Conservation (phyloP, 2,888 invertebrate species). For the Meloe dianella region DNA sequence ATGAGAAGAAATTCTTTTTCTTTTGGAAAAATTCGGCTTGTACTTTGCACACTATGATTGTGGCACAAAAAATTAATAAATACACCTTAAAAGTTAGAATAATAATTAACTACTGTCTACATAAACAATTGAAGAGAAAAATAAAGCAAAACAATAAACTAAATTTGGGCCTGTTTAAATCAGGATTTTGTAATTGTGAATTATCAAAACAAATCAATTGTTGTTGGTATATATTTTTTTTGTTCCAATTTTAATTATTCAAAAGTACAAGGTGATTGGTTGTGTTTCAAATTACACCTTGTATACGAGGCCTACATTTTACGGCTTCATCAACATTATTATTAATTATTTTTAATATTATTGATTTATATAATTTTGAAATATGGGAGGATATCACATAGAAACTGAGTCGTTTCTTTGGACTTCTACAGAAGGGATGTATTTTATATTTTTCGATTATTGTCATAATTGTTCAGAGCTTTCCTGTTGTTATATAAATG, state of each 20-base stretch:
- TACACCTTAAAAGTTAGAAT: neutral
- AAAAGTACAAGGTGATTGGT: neutral
- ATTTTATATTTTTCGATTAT: neutral
- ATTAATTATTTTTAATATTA: neutral
- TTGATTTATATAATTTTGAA: neutral
- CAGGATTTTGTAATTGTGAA: neutral
- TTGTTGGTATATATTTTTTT: neutral
- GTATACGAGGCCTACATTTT: neutral
- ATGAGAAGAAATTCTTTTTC: conserved; percentile 25
- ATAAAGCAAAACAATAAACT: neutral
- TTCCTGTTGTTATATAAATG: conserved; percentile 1
- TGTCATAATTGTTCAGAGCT: conserved; percentile 2
- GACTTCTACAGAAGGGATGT: neutral
- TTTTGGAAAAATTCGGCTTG: conserved; percentile 20
- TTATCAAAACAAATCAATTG: neutral
- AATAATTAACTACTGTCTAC: neutral
- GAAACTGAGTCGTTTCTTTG: neutral
- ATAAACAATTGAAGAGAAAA: neutral
- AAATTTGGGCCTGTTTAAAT: neutral
- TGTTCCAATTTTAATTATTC: neutral
- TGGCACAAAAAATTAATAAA: conserved; percentile 19
- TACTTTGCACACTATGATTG: conserved; percentile 26
- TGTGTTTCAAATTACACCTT: neutral
- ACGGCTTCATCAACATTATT: neutral
- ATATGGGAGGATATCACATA: neutral